Evolutionary conservation across 2,888 invertebrate genomes (phyloP).

Genomic region (Onchidella celtica): DNA sequence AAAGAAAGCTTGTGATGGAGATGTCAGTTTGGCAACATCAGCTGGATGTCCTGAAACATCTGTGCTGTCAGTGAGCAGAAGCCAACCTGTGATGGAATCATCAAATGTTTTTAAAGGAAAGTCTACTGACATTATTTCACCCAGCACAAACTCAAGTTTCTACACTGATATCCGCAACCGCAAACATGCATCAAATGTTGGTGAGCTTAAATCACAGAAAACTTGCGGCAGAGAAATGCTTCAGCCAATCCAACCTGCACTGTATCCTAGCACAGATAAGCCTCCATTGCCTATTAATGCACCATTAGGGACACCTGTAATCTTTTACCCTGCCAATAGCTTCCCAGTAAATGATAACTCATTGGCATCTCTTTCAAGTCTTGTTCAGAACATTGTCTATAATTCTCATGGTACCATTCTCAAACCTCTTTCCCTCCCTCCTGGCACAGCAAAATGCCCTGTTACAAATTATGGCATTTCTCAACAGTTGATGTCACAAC

Average conservation of each 20-base stretch:
- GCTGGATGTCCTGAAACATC: not conserved
- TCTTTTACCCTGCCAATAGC: constrained; percentile 29
- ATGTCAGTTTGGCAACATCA: not conserved
- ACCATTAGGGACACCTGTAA: constrained; percentile 32
- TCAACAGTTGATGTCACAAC: not conserved
- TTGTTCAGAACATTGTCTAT: constrained; percentile 45
- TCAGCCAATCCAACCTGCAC: constrained; percentile 20
- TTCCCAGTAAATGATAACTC: constrained; percentile 34
- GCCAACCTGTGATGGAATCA: not conserved
- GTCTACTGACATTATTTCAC: not conserved
- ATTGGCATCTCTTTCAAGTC: constrained; percentile 38
- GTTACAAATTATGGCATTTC: not conserved
- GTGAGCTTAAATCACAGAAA: not conserved
- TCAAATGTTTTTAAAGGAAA: not conserved
- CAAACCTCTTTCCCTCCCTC: constrained; percentile 10
- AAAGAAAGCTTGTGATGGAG: too few species aligned
- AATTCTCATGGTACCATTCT: constrained; percentile 30
- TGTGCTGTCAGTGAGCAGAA: not conserved
- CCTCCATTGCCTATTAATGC: not conserved
- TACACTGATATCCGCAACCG: not conserved
- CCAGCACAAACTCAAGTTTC: not conserved
- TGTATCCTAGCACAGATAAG: not conserved
- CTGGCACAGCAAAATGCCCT: not conserved
- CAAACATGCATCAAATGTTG: not conserved
- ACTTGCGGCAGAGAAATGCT: not conserved